Evolutionary conservation across 2,888 invertebrate species (phyloP).

Genomic region (Chironomus riparius): DNA sequence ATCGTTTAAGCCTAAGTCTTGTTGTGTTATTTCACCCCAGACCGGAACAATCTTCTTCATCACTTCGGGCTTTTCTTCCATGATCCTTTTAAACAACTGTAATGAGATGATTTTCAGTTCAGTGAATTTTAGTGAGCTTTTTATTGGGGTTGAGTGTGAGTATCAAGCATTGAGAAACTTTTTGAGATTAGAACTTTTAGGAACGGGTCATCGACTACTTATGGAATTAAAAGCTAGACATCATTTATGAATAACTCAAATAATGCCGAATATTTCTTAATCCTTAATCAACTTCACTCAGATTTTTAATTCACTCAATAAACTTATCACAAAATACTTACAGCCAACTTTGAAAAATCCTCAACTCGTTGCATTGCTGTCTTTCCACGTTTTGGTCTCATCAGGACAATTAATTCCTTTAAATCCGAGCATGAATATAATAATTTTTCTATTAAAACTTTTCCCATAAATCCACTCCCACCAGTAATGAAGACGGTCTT

Average conservation of each 20-base stretch:
- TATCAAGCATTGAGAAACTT: too few relatives aligned
- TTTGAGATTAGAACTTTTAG: too few relatives aligned
- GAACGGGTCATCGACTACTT: too few relatives aligned
- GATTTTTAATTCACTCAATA: too few relatives aligned
- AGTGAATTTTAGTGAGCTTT: not conserved
- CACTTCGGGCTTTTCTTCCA: slow-evolving; percentile 56
- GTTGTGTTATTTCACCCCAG: slow-evolving; percentile 59
- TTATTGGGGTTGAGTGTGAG: not conserved
- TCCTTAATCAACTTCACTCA: not conserved
- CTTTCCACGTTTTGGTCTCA: slow-evolving; percentile 57
- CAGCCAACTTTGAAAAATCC: slow-evolving; percentile 61
- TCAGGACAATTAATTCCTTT: slow-evolving; percentile 53
- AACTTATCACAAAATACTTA: slow-evolving; percentile 37
- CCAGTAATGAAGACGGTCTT: slow-evolving; percentile 55
- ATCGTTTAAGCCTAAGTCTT: slow-evolving; percentile 51
- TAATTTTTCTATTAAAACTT: slow-evolving; percentile 53
- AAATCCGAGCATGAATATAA: slow-evolving; percentile 56
- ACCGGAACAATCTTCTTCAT: slow-evolving; percentile 67
- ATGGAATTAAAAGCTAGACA: too few relatives aligned
- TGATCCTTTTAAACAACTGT: slow-evolving; percentile 63
- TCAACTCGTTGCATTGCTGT: slow-evolving; percentile 53
- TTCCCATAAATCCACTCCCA: slow-evolving; percentile 58
- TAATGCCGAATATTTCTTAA: too few relatives aligned
- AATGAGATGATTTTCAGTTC: not conserved
- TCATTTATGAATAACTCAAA: too few relatives aligned